phyloP scores from a whole-genome alignment of 2,888 invertebrate species.

The Drosophila tripunctata region DNA sequence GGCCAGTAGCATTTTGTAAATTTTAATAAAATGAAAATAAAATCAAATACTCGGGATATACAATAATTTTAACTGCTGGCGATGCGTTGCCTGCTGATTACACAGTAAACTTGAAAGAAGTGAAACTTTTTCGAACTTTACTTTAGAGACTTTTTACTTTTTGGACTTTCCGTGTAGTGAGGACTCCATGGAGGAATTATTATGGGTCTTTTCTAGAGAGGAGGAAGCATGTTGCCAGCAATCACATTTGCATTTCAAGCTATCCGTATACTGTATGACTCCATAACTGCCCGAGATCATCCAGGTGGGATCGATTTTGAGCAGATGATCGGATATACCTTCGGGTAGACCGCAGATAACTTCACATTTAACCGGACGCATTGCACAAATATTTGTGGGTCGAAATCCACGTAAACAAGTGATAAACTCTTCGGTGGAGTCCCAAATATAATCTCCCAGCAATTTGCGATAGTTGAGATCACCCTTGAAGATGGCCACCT shows the following conservation, averaged over 20 bases:
- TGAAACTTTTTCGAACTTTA: too few relatives aligned
- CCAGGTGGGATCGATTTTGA: constrained; percentile 88
- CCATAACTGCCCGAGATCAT: constrained; percentile 94
- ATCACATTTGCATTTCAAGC: constrained; percentile 58
- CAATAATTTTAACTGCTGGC: constrained; percentile 23
- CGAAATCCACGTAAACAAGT: constrained; percentile 87
- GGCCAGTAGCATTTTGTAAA: constrained; percentile 35
- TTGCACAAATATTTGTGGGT: constrained; percentile 91
- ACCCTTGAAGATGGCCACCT: constrained; percentile 93
- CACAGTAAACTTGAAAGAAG: background rate
- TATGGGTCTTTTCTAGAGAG: background rate
- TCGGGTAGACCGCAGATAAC: constrained; percentile 90
- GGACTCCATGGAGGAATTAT: background rate
- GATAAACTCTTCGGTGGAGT: constrained; percentile 88
- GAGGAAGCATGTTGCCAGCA: background rate
- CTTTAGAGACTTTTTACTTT: background rate
- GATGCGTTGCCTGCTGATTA: constrained; percentile 35
- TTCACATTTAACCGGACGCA: constrained; percentile 97
- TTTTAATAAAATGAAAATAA: constrained; percentile 15
- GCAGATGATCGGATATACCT: constrained; percentile 86
- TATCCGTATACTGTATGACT: constrained; percentile 87
- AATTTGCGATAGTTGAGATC: constrained; percentile 98
- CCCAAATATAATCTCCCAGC: constrained; percentile 94
- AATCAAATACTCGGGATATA: background rate
- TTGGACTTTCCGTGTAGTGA: background rate